A percentile compares a stretch with the other conserved stretches of the same genome.
These are phyloP conservation scores for Sula dactylatra DNA, from an alignment of 2,113 vertebrate genomes.

Conservation along the genomic window DNA sequence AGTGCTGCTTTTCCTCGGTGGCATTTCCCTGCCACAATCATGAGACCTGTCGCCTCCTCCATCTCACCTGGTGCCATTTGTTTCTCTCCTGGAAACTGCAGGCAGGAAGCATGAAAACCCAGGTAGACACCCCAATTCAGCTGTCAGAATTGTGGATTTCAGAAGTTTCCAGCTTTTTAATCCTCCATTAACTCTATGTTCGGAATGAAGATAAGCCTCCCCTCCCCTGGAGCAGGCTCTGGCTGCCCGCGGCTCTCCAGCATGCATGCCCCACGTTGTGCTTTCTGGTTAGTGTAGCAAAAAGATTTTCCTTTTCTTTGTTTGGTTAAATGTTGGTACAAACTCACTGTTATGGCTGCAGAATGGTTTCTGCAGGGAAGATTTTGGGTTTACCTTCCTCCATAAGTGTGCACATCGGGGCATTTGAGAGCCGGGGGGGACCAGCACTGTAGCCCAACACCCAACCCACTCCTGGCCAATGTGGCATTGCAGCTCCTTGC, in stretches of 20 bases:
- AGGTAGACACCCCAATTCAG: background rate
- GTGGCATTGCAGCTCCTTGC: background rate
- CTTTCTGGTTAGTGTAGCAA: background rate
- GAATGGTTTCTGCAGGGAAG: background rate
- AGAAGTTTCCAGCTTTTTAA: background rate
- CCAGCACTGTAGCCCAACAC: background rate
- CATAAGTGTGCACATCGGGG: too few relatives aligned
- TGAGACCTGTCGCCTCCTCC: background rate
- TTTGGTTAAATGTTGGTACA: background rate
- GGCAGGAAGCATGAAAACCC: background rate
- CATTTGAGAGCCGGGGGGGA: background rate
- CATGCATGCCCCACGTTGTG: fast-evolving
- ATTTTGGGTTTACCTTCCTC: background rate
- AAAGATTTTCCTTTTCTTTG: background rate
- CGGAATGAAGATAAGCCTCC: background rate
- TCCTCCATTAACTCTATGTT: background rate
- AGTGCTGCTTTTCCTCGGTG: background rate
- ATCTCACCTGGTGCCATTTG: background rate
- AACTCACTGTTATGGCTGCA: fast-evolving
- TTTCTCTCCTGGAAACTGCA: background rate
- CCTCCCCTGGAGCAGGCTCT: background rate
- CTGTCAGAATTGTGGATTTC: background rate
- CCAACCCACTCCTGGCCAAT: background rate
- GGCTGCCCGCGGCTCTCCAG: background rate
- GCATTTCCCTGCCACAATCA: fast-evolving